phyloP scores from a whole-genome alignment of 2,797 vertebrate genomes.

The Gymnoscopelus microlampas region DNA sequence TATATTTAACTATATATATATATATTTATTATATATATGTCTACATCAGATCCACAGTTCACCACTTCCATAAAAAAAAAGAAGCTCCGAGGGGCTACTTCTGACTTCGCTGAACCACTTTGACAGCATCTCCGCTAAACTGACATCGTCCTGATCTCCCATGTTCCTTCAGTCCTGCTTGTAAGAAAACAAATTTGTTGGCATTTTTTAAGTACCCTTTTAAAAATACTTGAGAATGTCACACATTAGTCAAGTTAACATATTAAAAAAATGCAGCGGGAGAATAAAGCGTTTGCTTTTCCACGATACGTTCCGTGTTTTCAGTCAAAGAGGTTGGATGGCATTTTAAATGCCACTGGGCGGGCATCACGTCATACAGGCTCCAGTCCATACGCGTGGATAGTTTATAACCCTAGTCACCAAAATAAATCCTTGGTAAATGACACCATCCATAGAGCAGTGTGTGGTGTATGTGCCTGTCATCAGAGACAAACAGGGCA shows the following conservation, averaged over 20 bases:
- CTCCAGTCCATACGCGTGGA: conserved; percentile 51
- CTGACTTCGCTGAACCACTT: conserved; percentile 52
- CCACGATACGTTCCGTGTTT: no score
- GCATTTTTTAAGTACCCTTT: conserved; percentile 68
- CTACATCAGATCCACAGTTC: conserved; percentile 65
- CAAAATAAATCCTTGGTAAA: conserved; percentile 73
- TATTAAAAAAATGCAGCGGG: conserved; percentile 56
- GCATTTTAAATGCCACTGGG: conserved; percentile 61
- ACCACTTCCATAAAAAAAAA: conserved; percentile 62
- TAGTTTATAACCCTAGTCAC: conserved; percentile 60
- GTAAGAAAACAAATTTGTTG: conserved; percentile 54
- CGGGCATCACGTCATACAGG: conserved; percentile 61
- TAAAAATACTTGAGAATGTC: conserved; percentile 50
- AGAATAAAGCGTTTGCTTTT: conserved; percentile 21
- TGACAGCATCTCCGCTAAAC: conserved; percentile 43
- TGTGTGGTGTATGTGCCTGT: conserved; percentile 71
- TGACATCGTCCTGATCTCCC: conserved; percentile 40
- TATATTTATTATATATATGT: conserved; percentile 42
- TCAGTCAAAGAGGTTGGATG: conserved; percentile 59
- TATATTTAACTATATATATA: conserved; percentile 57
- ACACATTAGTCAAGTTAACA: conserved; percentile 57
- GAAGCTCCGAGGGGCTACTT: conserved; percentile 42
- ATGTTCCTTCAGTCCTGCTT: conserved; percentile 43
- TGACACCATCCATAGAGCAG: conserved; percentile 53
- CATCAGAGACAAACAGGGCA: conserved; percentile 71